These are phyloP conservation scores for Tuberolachnus salignus DNA, from an alignment of 2,888 invertebrate species.

Conservation along the genomic window DNA sequence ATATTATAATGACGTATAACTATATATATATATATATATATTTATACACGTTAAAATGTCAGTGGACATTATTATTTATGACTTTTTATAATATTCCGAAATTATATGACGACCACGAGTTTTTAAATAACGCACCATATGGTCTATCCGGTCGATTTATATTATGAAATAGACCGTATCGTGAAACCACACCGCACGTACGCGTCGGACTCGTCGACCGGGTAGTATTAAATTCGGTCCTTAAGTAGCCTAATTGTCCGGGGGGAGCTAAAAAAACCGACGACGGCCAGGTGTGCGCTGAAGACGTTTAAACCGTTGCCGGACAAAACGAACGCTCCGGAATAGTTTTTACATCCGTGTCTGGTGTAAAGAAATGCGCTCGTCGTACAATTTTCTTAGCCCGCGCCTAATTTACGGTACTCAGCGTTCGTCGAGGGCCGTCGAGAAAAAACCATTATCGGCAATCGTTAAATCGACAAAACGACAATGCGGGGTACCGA, in stretches of 20 bases:
- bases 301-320: not conserved
- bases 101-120: slow-evolving; percentile 8
- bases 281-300: slow-evolving; percentile 36
- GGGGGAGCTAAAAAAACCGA: slow-evolving; percentile 21
- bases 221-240: slow-evolving; percentile 11
- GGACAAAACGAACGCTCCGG: not conserved
- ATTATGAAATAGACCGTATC: slow-evolving; percentile 33
- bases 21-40: no score
- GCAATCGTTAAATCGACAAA: no score
- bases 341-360: slow-evolving; percentile 1
- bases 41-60: not conserved
- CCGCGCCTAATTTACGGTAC: not conserved
- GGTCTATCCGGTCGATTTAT: slow-evolving; percentile 23
- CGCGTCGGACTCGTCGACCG: not conserved
- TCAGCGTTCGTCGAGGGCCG: no score
- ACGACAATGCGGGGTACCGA: not conserved
- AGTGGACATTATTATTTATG: slow-evolving; percentile 24
- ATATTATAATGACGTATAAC: not conserved
- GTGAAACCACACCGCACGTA: not conserved
- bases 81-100: not conserved
- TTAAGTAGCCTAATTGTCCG: slow-evolving; percentile 36
- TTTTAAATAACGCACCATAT: slow-evolving; percentile 30
- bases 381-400: not conserved
- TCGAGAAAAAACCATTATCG: no score
- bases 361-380: slow-evolving; percentile 1